Conservation (phyloP, 2,797 vertebrate genomes). For the Sorex maritimensis region DNA sequence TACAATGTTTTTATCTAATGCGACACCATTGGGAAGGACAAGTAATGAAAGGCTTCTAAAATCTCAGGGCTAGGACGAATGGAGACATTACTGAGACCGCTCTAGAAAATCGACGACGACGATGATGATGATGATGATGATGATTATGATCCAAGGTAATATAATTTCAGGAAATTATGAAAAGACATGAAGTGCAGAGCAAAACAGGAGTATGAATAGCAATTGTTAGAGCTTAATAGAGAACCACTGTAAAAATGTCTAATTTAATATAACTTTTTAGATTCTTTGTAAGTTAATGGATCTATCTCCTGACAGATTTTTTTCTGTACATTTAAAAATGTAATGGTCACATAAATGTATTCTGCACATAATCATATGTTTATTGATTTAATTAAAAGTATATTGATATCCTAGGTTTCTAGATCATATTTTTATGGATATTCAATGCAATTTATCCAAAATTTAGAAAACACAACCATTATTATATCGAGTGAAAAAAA, state of each 20-base stretch:
- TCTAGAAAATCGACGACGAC: no score
- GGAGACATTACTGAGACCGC: no score
- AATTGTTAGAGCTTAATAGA: no score
- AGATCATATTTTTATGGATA: conserved; percentile 73
- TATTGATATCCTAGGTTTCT: conserved; percentile 80
- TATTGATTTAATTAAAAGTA: conserved; percentile 86
- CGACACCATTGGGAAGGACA: no score
- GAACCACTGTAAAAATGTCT: conserved; percentile 72
- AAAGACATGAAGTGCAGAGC: not conserved
- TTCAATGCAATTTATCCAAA: conserved; percentile 72
- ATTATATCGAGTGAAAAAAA: not conserved
- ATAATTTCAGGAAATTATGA: not conserved
- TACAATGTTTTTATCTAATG: not conserved
- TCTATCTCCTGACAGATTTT: conserved; percentile 76
- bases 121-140: no score
- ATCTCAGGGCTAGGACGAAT: no score
- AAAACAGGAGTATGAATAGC: no score
- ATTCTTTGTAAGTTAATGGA: conserved; percentile 83
- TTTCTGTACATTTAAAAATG: conserved; percentile 83
- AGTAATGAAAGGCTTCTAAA: no score
- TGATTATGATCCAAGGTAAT: no score
- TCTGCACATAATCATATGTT: conserved; percentile 74
- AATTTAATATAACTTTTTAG: conserved; percentile 83
- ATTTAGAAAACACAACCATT: conserved; percentile 61
- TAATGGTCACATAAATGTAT: conserved; percentile 85